Base-by-base conservation (phyloP, 2,888 invertebrate species). In the Ichneumon xanthorius region DNA sequence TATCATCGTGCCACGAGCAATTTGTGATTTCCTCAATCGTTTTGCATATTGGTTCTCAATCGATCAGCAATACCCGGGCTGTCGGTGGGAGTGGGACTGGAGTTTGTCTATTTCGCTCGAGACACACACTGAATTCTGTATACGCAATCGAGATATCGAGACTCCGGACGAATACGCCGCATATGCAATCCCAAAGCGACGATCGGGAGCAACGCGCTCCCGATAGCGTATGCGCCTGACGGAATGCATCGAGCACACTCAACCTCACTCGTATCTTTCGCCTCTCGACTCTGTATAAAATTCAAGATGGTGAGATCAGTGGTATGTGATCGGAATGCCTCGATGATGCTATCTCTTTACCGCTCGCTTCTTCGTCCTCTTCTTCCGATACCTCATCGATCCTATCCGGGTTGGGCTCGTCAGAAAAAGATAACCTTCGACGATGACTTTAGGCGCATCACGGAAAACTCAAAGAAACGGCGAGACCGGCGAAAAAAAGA, bases 311-410 rank as follows among this genome's bases (percentile, higher is more conserved):
- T 76, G 75, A 82, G 82, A 82, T 82, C 80, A 50, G 82, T 72
- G 58, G 71, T 82, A 82, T 85, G 85, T 85, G 85, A 85, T 85
- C 82, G 58, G 85, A 85, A 85, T 70, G 71, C 14, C 37, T 14
- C 30, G 48, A 45, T 45, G 48, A 50, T 70, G 9, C 45, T 45
- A 55, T 58, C 70, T 16, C 37, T 48, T 48, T 65, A 11, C 53
- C 40, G n/a, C 16, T 37, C 58, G 33, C 68, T 65, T 40, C 55
- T 63, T 61, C 55, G 22, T 33, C 33, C 33, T 40, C 55, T 48
- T 53, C 65, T 30, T 61, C 26, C 11, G 5, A 19, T 22, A 55
- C 33, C 63, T 71, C 67, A 48, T 70, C 80, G 71, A 61, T 55
- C 7, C 58, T 0, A 19, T n/a, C 16, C 1, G 33, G 50, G n/a